Evolutionary conservation across 2,888 invertebrate genomes (phyloP).

Genomic region (Theodoxus fluviatilis): DNA sequence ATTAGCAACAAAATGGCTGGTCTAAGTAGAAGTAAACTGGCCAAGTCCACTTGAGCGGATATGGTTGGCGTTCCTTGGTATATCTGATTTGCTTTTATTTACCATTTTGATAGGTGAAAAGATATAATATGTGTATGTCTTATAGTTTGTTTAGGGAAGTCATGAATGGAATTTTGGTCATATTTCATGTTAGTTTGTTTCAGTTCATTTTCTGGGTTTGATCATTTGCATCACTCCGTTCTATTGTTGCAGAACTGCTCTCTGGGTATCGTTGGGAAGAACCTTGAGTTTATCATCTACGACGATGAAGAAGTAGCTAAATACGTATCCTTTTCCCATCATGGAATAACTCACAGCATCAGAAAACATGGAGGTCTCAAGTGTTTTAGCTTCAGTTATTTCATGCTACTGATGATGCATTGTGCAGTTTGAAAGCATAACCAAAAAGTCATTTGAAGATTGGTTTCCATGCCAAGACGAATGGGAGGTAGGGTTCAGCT

Average conservation of each 20-base stretch:
- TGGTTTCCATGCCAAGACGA: no score
- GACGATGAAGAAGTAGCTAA: slow-evolving; percentile 76
- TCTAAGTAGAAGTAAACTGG: no score
- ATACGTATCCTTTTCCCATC: slow-evolving; percentile 65
- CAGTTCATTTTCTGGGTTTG: not conserved
- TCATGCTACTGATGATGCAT: not conserved
- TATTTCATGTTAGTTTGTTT: not conserved
- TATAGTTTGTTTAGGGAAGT: not conserved
- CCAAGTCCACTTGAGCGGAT: no score
- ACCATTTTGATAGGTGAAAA: no score
- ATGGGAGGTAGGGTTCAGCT: no score
- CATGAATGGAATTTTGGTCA: not conserved
- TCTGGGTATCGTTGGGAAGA: slow-evolving; percentile 89
- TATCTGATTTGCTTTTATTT: no score
- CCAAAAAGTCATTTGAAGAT: no score
- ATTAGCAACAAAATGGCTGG: no score
- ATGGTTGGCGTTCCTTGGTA: no score
- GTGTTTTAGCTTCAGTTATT: not conserved
- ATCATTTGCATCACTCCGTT: not conserved
- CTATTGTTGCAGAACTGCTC: slow-evolving; percentile 79
- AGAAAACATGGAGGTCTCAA: not conserved
- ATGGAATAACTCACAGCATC: not conserved
- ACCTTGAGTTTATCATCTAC: slow-evolving; percentile 79
- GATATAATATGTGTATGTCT: no score
- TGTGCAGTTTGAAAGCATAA: no score